These are phyloP conservation scores for Trigoniulus corallinus DNA, from an alignment of 1,140 invertebrate species.

Conservation along the genomic window DNA sequence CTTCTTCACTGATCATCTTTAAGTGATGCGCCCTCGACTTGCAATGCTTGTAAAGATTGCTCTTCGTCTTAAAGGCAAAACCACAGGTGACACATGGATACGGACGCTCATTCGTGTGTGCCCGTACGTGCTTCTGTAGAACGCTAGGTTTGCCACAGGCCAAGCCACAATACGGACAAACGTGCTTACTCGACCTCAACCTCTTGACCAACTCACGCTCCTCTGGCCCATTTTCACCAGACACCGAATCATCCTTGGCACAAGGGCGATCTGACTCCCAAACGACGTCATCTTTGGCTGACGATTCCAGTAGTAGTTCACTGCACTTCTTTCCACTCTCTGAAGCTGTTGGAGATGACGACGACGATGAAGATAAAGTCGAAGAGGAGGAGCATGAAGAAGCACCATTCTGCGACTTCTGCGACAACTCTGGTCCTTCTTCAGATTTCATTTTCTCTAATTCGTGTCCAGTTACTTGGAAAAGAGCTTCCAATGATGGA, in stretches of 20 bases:
- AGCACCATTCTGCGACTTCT: too few species aligned
- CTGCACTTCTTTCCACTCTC: too few species aligned
- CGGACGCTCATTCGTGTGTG: conserved; percentile 81
- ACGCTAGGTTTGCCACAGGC: conserved; percentile 86
- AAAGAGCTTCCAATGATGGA: conserved; percentile 4
- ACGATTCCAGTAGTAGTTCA: too few species aligned
- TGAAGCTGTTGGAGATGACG: too few species aligned
- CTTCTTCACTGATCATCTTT: conserved; percentile 21
- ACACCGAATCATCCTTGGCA: too few species aligned
- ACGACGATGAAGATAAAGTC: not conserved
- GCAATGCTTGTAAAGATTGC: conserved; percentile 82
- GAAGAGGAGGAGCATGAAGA: too few species aligned
- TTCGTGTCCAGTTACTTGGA: conserved; percentile 3
- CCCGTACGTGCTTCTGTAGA: conserved; percentile 77
- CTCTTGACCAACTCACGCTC: conserved; percentile 6
- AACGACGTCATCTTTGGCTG: too few species aligned
- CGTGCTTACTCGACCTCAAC: conserved; percentile 35
- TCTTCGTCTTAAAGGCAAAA: conserved; percentile 86
- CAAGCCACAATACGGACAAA: conserved; percentile 72
- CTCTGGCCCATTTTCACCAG: not conserved
- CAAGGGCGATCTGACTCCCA: too few species aligned
- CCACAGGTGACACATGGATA: conserved; percentile 76
- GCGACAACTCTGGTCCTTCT: too few species aligned
- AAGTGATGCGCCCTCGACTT: conserved; percentile 62
- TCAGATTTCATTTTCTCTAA: not conserved